Conservation (phyloP, 2,888 invertebrate genomes). For the Melangyna quadrimaculata region DNA sequence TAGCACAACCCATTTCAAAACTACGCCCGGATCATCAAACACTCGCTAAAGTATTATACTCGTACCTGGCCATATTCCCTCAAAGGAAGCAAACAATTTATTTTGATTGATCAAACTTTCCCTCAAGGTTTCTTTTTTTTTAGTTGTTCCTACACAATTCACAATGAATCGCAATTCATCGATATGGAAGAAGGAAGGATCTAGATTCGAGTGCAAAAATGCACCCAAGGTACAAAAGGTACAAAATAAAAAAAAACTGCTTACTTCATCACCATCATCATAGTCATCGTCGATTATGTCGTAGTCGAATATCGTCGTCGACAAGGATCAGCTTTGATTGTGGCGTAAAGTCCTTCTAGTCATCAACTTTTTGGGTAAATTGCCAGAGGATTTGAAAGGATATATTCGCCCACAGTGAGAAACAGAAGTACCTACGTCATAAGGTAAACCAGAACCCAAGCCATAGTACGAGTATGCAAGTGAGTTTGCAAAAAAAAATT, state of each 20-base stretch:
- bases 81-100: constrained; percentile 25
- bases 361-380: constrained; percentile 50
- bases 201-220: constrained; percentile 9
- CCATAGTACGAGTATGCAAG: neutral
- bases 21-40: neutral
- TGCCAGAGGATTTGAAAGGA: constrained; percentile 62
- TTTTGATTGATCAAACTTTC: constrained; percentile 23
- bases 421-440: neutral
- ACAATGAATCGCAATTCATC: constrained; percentile 37
- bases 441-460: neutral
- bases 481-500: neutral
- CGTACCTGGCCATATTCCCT: too few species aligned
- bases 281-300: neutral
- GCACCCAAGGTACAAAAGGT: constrained; percentile 14
- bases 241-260: constrained; percentile 20
- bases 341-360: constrained; percentile 40
- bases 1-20: neutral
- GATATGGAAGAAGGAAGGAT: neutral
- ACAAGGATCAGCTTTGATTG: constrained; percentile 40
- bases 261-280: constrained; percentile 22
- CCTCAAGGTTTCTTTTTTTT: neutral
- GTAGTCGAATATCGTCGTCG: constrained; percentile 5
- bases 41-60: neutral
- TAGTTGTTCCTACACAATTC: neutral
- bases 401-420: constrained; percentile 31